phyloP scores from a whole-genome alignment of 2,797 vertebrate genomes.

The Chelidonichthys spinosus region DNA sequence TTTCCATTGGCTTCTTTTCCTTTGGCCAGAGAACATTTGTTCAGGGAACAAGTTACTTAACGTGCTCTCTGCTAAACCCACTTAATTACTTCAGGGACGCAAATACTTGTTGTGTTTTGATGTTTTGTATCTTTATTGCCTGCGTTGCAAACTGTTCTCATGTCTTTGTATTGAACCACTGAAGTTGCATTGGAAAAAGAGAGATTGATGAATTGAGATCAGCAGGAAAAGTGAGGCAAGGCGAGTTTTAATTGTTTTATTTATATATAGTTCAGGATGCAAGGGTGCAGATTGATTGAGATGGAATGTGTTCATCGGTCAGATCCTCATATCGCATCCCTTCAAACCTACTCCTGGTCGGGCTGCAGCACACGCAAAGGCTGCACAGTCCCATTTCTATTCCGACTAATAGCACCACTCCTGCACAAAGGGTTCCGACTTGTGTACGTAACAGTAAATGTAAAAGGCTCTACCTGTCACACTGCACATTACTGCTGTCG shows the following conservation, averaged over 20 bases:
- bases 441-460: not conserved
- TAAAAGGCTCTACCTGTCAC: conserved; percentile 56
- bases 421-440: conserved; percentile 37
- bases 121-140: no score
- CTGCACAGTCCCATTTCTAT: conserved; percentile 39
- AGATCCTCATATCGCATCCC: conserved; percentile 43
- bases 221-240: not conserved
- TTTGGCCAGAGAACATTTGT: conserved; percentile 1
- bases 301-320: conserved; percentile 39
- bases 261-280: not conserved
- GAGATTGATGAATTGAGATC: not conserved
- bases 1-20: not conserved
- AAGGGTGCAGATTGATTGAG: conserved; percentile 26
- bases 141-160: not conserved
- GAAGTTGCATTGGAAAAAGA: not conserved
- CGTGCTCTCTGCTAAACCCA: not conserved
- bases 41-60: not conserved
- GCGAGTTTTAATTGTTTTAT: no score
- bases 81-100: not conserved
- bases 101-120: not conserved
- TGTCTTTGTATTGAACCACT: not conserved
- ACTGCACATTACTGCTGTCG: conserved; percentile 44
- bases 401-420: conserved; percentile 45
- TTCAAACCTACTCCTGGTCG: conserved; percentile 61
- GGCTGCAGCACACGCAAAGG: conserved; percentile 48